Evolutionary conservation across 1,140 invertebrate species (phyloP).

Genomic region (Drosophila sulfurigaster): DNA sequence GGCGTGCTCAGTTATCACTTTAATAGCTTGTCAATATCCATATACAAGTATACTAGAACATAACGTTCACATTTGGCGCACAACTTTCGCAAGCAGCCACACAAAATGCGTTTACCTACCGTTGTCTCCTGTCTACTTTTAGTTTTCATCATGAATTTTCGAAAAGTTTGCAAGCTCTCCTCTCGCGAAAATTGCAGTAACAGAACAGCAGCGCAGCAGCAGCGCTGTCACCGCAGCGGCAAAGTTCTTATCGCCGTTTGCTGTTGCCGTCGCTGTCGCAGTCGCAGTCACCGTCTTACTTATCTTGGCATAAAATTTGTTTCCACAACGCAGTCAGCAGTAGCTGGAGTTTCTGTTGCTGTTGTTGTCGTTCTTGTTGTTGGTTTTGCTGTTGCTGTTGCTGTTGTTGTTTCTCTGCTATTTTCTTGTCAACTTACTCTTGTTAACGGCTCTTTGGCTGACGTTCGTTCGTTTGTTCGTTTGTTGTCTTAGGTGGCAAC

Average conservation of each 20-base stretch:
- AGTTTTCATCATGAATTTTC: constrained; percentile 82
- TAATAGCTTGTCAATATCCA: constrained; percentile 77
- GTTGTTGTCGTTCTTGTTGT: constrained; percentile 10
- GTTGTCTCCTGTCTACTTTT: constrained; percentile 63
- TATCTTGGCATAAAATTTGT: constrained; percentile 83
- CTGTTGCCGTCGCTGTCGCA: constrained; percentile 34
- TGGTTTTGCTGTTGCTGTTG: constrained; percentile 10
- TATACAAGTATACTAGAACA: constrained; percentile 50
- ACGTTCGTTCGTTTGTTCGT: constrained; percentile 31
- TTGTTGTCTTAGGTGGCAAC: constrained; percentile 69
- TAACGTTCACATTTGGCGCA: constrained; percentile 34
- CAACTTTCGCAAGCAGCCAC: constrained; percentile 29
- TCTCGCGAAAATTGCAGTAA: constrained; percentile 67
- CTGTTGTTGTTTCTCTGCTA: constrained; percentile 17
- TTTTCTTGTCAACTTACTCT: constrained; percentile 70
- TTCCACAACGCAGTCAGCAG: constrained; percentile 58
- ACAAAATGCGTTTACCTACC: constrained; percentile 36
- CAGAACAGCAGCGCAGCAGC: constrained; percentile 10
- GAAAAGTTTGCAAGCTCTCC: constrained; percentile 56
- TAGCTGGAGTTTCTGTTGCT: constrained; percentile 17
- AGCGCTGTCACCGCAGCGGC: constrained; percentile 18
- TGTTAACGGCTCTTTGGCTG: constrained; percentile 75
- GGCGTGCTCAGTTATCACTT: constrained; percentile 65
- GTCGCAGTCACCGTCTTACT: constrained; percentile 58
- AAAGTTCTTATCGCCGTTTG: constrained; percentile 64